Evolutionary conservation across 2,888 invertebrate genomes (phyloP), one percentile per base, ranked within the genome.

Genomic region (Drosophila stalkeri): DNA sequence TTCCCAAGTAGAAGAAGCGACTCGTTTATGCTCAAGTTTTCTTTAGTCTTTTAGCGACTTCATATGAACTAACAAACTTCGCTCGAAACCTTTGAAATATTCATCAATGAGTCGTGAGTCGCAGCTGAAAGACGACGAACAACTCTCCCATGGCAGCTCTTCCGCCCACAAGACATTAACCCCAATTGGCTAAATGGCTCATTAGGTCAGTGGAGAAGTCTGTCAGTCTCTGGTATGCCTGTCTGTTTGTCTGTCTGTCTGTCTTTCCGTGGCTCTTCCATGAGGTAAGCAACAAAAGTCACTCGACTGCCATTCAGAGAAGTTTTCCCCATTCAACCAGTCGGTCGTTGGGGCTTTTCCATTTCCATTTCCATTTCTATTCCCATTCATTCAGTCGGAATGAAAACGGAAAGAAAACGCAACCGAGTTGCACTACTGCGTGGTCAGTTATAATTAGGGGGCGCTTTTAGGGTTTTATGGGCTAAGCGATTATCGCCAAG

Each of bases 111-210:
- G 52, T 66, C 75, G 85, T 67, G 67, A 80, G 66, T 66, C 63
- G 60, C 60, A 69, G 57, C 56, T 72, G 62, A 62, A 72, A 82
- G 71, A 63, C 64, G 55, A 49, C 41, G 3, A 39, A 52, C 12
- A 16, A 51, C 11, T 52, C 16, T 31, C 59, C 44, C n/a, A 8
- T 35, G 4, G 51, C 39, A 35, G 18, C 41, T 54, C 44, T 71
- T 55, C 49, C 51, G 18, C 60, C 72, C 72, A 64, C 66, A 70
- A 78, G 77, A 80, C 82, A 91, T 90, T 90, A 90, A 91, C 91
- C 85, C 80, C 81, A 88, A 92, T 89, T 87, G 82, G 81, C 87
- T 75, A 86, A 92, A 89, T 90, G 91, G 91, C 83, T 89, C 91
- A 91, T 92, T 91, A 89, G 91, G 91, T 91, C 91, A 91, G 75